Evolutionary conservation across 1,140 invertebrate genomes (phyloP), one percentile per base, ranked within the genome.

Genomic region (Drosophila pruinosa): DNA sequence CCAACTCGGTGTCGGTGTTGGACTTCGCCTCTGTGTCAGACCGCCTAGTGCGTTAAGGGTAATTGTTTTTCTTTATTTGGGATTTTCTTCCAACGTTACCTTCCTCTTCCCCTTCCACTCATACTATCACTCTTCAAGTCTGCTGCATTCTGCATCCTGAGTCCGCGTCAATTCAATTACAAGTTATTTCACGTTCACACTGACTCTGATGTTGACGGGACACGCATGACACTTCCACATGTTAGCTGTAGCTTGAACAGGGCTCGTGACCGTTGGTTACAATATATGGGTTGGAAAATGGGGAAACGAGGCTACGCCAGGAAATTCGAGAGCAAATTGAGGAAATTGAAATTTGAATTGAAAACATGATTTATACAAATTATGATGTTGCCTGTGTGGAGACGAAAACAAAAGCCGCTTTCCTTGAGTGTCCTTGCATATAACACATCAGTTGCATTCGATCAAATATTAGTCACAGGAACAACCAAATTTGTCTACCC

Each of bases 161-260:
- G 71, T 63, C 64, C 62, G 82, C 78, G 83, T 88, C 78, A 86
- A 86, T 88, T 86, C 83, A 86, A 86, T 86, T 86, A 86, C 58
- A 59, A 67, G 57, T 72, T 89, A 75, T 78, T 82, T 72, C 47
- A 74, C 59, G 43, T 76, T 74, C 36, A 43, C 59, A 70, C 50
- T 64, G 53, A 41, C 22, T 47, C 45, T 54, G 54, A 34, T 15
- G 43, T 19, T 57, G 53, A 64, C 54, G 54, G 38, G 24, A 70
- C 56, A 83, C 81, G 64, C 62, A 72, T 45, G 62, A 45, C 7
- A 28, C 28, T 59, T 63, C 8, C 75, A 75, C 65, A 83, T 83
- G 71, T 75, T 57, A 62, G 5, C 45, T 21, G 17, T 14, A 21
- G 19, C 17, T 14, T 61, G 39, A 24, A 14, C 12, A 26, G 21